Evolutionary conservation across 2,888 invertebrate species (phyloP).

Genomic region (Caenorhabditis afra): DNA sequence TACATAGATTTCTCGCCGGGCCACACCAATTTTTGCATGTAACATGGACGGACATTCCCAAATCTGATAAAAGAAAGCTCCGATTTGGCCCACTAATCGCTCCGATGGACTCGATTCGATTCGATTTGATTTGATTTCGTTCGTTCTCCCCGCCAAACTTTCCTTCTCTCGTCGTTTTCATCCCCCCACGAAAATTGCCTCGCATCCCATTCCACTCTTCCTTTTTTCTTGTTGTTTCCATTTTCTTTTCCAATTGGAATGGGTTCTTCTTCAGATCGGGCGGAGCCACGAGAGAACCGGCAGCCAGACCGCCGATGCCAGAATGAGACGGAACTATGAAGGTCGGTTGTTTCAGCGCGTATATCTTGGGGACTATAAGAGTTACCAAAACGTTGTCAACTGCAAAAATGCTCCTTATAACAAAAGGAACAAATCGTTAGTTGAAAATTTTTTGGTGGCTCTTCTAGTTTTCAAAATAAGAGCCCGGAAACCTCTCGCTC

Average conservation of each 20-base stretch:
- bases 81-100: background rate
- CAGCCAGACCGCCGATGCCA: slow-evolving; percentile 33
- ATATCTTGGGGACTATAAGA: background rate
- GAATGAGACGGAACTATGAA: slow-evolving; percentile 60
- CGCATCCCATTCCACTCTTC: no score
- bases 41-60: no score
- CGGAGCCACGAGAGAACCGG: slow-evolving; percentile 1
- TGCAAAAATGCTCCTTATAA: no score
- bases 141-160: background rate
- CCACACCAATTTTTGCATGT: no score
- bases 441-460: no score
- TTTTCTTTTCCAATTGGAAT: background rate
- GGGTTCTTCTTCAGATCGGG: background rate
- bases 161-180: background rate
- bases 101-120: background rate
- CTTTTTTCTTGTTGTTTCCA: background rate
- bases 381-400: no score
- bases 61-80: slow-evolving; percentile 5
- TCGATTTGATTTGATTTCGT: slow-evolving; percentile 1
- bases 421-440: no score
- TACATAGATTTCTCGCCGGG: no score
- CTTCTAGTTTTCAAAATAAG: background rate
- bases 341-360: no score
- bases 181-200: background rate
- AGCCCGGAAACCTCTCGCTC: background rate